Conservation (phyloP, 2,888 invertebrate species). For the Rhagium mordax region DNA sequence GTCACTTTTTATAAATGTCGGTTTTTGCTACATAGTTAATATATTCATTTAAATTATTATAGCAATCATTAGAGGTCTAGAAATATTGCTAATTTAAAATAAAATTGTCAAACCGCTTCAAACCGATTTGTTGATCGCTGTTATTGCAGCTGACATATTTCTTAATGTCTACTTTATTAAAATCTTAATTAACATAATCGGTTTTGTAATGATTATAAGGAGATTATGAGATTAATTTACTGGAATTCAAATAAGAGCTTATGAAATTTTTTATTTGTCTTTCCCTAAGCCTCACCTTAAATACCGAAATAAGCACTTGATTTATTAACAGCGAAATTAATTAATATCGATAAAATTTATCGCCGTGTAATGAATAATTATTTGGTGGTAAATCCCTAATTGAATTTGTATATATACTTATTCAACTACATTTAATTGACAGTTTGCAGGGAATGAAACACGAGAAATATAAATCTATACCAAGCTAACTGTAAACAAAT, state of each 20-base stretch:
- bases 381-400: not conserved
- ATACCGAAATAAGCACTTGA: not conserved
- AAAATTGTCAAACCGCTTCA: too few relatives aligned
- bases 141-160: too few relatives aligned
- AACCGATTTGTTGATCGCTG: too few relatives aligned
- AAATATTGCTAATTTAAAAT: too few relatives aligned
- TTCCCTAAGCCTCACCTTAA: not conserved
- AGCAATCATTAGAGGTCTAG: too few relatives aligned
- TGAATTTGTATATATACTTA: not conserved
- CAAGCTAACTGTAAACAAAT: too few relatives aligned
- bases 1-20: too few relatives aligned
- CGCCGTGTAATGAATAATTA: not conserved
- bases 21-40: too few relatives aligned
- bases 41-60: too few relatives aligned
- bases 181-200: not conserved
- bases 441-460: not conserved
- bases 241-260: not conserved
- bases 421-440: slow-evolving; percentile 6
- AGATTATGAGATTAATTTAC: slow-evolving; percentile 2
- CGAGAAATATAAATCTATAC: not conserved
- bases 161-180: too few relatives aligned
- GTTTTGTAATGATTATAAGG: not conserved
- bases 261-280: not conserved
- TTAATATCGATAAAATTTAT: not conserved
- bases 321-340: slow-evolving; percentile 3